phyloP scores from a whole-genome alignment of 2,888 invertebrate species.

The Ecdyonurus torrentis region DNA sequence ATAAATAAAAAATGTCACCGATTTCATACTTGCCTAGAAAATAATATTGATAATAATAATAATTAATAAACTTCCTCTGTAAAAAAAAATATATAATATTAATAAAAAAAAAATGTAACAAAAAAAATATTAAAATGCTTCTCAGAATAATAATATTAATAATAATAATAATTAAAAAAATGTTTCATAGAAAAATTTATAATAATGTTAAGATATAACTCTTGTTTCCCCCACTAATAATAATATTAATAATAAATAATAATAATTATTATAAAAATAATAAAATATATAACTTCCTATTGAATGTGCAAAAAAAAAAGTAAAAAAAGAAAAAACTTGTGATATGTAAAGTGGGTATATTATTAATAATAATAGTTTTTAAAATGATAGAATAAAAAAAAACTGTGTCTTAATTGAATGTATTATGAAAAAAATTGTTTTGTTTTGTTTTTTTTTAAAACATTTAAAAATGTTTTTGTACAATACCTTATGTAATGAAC shows the following conservation, averaged over 20 bases:
- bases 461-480: neutral
- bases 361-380: neutral
- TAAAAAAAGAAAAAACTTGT: neutral
- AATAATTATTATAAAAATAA: too few relatives aligned
- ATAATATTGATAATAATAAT: neutral
- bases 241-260: neutral
- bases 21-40: neutral
- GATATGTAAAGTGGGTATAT: neutral
- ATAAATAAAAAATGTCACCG: neutral
- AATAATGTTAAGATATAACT: neutral
- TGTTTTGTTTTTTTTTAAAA: too few relatives aligned
- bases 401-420: neutral
- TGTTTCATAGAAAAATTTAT: neutral
- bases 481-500: neutral
- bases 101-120: neutral
- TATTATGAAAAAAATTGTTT: neutral
- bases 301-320: neutral
- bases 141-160: neutral
- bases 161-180: neutral
- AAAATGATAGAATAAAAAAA: neutral
- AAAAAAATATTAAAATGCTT: neutral
- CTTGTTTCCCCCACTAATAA: neutral
- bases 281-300: neutral
- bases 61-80: neutral
- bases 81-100: neutral